These are phyloP conservation scores for Drosophila elegans DNA, from an alignment of 1,140 invertebrate genomes.

Conservation along the genomic window DNA sequence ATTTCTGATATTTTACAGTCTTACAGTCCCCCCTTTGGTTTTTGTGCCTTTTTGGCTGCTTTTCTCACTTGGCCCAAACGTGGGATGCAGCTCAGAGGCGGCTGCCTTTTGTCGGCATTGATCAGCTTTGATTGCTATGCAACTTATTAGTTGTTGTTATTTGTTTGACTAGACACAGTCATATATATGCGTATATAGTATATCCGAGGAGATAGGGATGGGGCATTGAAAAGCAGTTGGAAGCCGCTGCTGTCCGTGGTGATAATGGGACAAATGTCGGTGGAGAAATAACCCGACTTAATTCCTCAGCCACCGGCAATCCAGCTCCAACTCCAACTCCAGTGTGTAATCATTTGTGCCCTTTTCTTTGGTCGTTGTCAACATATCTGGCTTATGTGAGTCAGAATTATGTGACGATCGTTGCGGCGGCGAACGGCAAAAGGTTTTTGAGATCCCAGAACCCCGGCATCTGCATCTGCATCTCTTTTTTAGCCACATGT, in stretches of 20 bases:
- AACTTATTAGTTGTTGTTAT: constrained; percentile 83
- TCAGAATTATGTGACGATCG: constrained; percentile 83
- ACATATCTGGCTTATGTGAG: constrained; percentile 83
- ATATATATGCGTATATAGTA: constrained; percentile 46
- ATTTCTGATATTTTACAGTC: constrained; percentile 57
- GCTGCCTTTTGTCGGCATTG: constrained; percentile 65
- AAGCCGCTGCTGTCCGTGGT: constrained; percentile 78
- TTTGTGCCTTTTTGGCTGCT: constrained; percentile 37
- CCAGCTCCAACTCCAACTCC: not conserved
- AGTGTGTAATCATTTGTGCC: constrained; percentile 68
- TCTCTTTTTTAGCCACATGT: constrained; percentile 60
- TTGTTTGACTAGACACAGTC: constrained; percentile 83
- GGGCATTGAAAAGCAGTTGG: constrained; percentile 58
- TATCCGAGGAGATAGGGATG: constrained; percentile 1
- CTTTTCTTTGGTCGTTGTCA: constrained; percentile 74
- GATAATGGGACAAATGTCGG: constrained; percentile 79
- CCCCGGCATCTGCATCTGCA: constrained; percentile 8
- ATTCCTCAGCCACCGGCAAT: constrained; percentile 47
- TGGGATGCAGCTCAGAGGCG: constrained; percentile 26
- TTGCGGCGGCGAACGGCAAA: constrained; percentile 48
- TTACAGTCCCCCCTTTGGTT: not conserved
- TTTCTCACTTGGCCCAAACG: constrained; percentile 62
- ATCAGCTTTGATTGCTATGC: constrained; percentile 75
- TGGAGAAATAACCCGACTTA: constrained; percentile 68
- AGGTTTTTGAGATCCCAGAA: constrained; percentile 62